Base-by-base conservation (phyloP, 92 coral and sea anemone genomes). In the Hydrozoanthus gracilis region DNA sequence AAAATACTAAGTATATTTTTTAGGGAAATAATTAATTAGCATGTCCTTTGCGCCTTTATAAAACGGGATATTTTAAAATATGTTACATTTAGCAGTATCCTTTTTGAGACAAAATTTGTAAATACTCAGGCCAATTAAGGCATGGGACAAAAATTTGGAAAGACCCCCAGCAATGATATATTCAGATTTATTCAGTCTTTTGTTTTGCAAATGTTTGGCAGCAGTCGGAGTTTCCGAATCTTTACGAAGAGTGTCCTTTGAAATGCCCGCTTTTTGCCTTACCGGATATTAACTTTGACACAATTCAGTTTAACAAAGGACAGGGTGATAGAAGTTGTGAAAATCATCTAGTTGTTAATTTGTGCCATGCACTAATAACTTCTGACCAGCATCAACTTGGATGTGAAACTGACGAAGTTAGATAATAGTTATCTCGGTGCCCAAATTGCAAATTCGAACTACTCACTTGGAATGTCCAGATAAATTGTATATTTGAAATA, bases 401-500 rank as follows among this genome's bases (percentile, higher is more conserved):
- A 64, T 64, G 70, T 64, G 70, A 64, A 64, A 64, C 70, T 14
- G 70, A 64, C 70, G 70, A 64, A 64, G 35, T 64, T 64, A n/a
- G 70, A 64, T 14, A 64, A 64, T 64, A 64, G 35, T 64, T 64
- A 64, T 64, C 70, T 14, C 35, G 35, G 35, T 27, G 35, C 35
- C 35, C 35, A 27, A 27, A 27, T 27, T 27, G 35, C 35, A 27
- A 27, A 27, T 64, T 64, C 70, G 70, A 64, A 64, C 27, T 64
- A 64, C 35, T 64, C 70, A 64, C 35, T 64, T 64, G 70, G 70
- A n/a, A 64, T 64, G 4, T 64, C 27, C 70, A 64, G 35, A 64
- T n/a, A 64, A 64, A 14, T 8, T 64, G 70, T 64, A 64, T 64
- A 64, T 64, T 64, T 64, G 70, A 64, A 64, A 64, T 58, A 58